Evolutionary conservation across 2,888 invertebrate genomes (phyloP), one percentile per base, ranked within the genome.

Genomic region (Palloptera scutellata): DNA sequence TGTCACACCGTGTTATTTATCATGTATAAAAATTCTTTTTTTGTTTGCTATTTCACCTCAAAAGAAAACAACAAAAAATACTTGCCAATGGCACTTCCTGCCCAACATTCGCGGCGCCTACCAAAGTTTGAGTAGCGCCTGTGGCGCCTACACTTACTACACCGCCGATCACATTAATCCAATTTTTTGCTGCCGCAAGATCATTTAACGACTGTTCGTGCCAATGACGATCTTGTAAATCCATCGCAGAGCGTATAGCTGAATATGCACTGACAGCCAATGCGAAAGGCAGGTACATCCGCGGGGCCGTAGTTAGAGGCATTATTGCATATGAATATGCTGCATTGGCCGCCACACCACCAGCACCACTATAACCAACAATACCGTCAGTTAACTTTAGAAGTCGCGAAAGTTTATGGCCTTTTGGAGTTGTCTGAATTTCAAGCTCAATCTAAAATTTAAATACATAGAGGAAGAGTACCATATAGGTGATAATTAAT

Each of bases 151-250:
- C 10, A 1, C 76, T 73, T 3, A 78, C 64, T 4, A 73, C 68
- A 9, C 83, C 82, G 3, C 73, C 76, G 0, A 70, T 55, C 1
- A 81, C 71, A 5, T 77, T 75, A 4, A 82, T 1, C 82, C 82
- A 83, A 66, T 74, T 74, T 1, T 68, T 72, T 40, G 82, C 76
- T 0, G 83, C 81, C 42, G 75, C 69, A 2, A 74, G 72, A 69
- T 83, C 73, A 0, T 69, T 66, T 11, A 81, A 20, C 0, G 79
- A 76, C 66, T 83, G 81, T 45, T 80, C 82, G 55, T 83, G 83
- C 15, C 63, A 72, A 17, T 66, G 68, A 45, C 83, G 80, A 70
- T 79, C 77, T 0, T 65, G 68, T 30, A 83, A 70, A n/a, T 71
- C 69, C 13, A 61, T 70, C 6, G 72, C 74, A 0, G 82, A 79